phyloP scores from a whole-genome alignment of 2,797 vertebrate species.

The Telmatherina bonti region DNA sequence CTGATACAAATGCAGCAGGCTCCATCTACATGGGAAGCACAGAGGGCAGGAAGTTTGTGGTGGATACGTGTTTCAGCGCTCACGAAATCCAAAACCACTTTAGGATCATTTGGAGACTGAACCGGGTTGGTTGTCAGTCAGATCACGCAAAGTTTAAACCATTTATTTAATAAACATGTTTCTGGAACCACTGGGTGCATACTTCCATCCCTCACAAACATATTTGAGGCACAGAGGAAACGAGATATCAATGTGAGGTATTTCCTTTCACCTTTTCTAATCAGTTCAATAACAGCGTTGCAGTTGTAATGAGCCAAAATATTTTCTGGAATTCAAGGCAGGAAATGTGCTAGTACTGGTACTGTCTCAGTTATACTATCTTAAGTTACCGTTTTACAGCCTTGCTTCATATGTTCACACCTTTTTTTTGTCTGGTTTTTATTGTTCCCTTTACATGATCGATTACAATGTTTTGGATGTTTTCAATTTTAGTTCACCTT shows the following conservation, averaged over 20 bases:
- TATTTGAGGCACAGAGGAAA: constrained; percentile 27
- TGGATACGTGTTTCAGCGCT: constrained; percentile 32
- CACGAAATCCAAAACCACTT: constrained; percentile 66
- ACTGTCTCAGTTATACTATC: neutral
- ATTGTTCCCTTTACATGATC: neutral
- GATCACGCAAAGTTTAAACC: constrained; percentile 32
- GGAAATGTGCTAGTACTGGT: constrained; percentile 17
- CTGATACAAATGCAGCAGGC: constrained; percentile 29
- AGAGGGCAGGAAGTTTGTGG: constrained; percentile 44
- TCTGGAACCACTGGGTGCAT: constrained; percentile 6
- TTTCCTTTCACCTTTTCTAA: constrained; percentile 47
- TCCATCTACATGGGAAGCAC: constrained; percentile 33
- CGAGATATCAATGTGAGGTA: constrained; percentile 29
- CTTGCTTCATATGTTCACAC: neutral
- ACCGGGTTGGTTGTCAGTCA: constrained; percentile 23
- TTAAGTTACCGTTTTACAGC: constrained; percentile 1
- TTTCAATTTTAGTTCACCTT: neutral
- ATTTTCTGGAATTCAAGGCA: constrained; percentile 17
- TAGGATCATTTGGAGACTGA: constrained; percentile 33
- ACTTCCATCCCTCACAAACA: constrained; percentile 12
- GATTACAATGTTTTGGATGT: neutral
- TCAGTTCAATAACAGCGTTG: constrained; percentile 15
- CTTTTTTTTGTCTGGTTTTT: neutral
- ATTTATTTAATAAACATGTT: constrained; percentile 31
- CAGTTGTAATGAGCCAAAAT: constrained; percentile 14